Conservation (phyloP, 2,113 vertebrate genomes). For the Pogona vitticeps region DNA sequence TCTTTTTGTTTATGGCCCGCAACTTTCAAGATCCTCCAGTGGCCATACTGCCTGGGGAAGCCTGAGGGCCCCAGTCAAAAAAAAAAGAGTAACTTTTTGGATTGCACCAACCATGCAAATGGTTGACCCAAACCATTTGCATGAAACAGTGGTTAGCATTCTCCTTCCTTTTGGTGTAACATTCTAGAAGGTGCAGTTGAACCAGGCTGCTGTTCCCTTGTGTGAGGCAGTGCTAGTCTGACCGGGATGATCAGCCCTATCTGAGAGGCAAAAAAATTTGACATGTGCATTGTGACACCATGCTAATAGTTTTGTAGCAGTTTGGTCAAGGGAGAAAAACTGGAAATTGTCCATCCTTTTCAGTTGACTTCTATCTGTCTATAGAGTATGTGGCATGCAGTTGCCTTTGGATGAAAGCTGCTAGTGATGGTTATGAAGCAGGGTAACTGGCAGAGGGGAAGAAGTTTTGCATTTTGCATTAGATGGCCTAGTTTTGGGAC, state of each 20-base stretch:
- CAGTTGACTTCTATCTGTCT: background rate
- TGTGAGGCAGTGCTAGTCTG: background rate
- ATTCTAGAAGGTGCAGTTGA: background rate
- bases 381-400: background rate
- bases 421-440: slow-evolving; percentile 18
- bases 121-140: background rate
- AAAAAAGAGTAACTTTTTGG: too few relatives aligned
- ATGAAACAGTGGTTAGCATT: background rate
- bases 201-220: background rate
- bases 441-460: background rate
- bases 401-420: slow-evolving; percentile 6
- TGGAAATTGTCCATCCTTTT: too few relatives aligned
- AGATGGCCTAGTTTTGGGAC: background rate
- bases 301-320: background rate
- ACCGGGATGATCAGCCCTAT: background rate
- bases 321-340: background rate
- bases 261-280: background rate
- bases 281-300: background rate
- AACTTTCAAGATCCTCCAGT: too few relatives aligned
- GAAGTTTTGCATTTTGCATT: slow-evolving; percentile 21
- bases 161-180: background rate
- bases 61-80: too few relatives aligned
- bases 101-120: too few relatives aligned
- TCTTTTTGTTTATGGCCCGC: too few relatives aligned
- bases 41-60: too few relatives aligned